Base-by-base conservation (phyloP, 2,113 vertebrate species). In the Xenopus laevis region DNA sequence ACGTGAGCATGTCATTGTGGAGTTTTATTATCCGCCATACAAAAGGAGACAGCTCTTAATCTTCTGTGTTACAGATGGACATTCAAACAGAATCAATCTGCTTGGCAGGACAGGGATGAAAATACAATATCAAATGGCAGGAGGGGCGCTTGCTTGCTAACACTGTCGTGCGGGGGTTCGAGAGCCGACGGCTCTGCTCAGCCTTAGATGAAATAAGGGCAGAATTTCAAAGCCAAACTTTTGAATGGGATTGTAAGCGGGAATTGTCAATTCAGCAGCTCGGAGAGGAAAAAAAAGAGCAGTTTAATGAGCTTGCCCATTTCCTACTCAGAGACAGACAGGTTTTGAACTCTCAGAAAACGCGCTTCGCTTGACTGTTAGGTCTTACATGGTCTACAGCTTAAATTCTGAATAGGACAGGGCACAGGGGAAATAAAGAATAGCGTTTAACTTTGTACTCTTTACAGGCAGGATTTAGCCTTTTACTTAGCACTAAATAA, bases 161-260 rank as follows among this genome's bases (percentile, higher is more conserved):
- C 57, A 62, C 44, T 10, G 9, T 55, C 65, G 58, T 63, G 72
- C 68, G 58, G 65, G 65, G 68, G 73, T 75, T 65, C 40, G 23
- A n/a, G 40, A 75, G 52, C 61, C 57, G 52, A 23, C 60, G 60
- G 72, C 40, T 74, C 45, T 20, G 58, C 44, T 40, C 33, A 61
- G 68, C 73, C n/a, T 18, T 23, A 75, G 58, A 40, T 40, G 6
- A 40, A 63, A 62, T 9, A 13, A 13, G 23, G 63, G 62, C 40
- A 74, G 67, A 8, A 53, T 69, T 75, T 75, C 65, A 75, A 69
- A 75, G 65, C 4, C 30, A 60, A 75, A 68, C 65, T 63, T 75
- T 75, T 68, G 64, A 68, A 68, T 75, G 45, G 63, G 20, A 65
- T 33, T 12, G 61, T 57, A 65, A 72, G 33, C n/a, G 17, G 30